phyloP scores from a whole-genome alignment of 2,113 vertebrate species.

The Climacteris rufus region DNA sequence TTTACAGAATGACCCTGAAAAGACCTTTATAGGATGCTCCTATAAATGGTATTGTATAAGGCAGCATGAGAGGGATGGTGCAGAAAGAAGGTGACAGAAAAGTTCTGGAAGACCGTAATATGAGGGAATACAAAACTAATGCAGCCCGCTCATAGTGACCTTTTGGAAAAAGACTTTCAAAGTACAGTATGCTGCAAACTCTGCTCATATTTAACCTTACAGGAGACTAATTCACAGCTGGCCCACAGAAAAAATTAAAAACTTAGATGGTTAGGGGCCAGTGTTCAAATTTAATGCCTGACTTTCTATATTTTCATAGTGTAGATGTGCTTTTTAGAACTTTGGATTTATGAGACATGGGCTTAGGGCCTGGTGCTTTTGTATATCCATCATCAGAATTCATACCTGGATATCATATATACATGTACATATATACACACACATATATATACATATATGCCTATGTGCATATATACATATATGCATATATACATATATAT shows the following conservation, averaged over 20 bases:
- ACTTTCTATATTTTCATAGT: neutral
- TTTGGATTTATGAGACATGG: neutral
- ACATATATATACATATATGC: neutral
- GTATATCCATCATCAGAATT: neutral
- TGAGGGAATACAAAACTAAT: neutral
- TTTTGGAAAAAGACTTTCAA: neutral
- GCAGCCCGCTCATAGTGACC: neutral
- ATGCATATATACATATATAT: no score
- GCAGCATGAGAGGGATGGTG: no score
- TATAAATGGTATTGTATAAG: neutral
- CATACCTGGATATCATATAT: neutral
- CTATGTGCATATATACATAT: neutral
- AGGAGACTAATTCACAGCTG: neutral
- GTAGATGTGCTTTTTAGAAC: neutral
- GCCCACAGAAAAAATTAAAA: neutral
- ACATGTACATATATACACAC: no score
- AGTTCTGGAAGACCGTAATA: neutral
- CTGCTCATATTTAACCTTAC: neutral
- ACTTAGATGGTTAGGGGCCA: rapidly evolving
- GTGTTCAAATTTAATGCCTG: neutral
- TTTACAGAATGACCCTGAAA: neutral
- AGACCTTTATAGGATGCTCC: neutral
- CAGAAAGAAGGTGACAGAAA: neutral
- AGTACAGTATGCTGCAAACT: neutral
- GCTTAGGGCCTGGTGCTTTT: neutral